Conservation (phyloP, 2,888 invertebrate species). For the Apantesis nais region DNA sequence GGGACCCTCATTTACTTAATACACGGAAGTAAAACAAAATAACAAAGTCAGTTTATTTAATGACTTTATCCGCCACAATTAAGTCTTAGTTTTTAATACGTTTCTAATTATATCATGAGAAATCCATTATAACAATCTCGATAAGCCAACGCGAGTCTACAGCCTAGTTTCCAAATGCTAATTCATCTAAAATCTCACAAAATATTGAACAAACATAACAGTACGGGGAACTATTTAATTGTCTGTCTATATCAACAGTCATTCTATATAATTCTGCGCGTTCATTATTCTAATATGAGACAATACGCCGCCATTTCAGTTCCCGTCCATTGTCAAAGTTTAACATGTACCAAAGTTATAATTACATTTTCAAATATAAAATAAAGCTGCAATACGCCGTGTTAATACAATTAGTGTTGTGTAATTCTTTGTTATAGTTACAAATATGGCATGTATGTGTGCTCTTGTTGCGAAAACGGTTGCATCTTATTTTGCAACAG, state of each 20-base stretch:
- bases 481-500: conserved; percentile 62
- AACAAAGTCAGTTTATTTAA: conserved; percentile 47
- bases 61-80: conserved; percentile 54
- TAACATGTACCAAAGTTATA: conserved; percentile 73
- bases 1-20: conserved; percentile 35
- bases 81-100: conserved; percentile 66
- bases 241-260: conserved; percentile 63
- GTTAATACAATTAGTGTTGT: conserved; percentile 80
- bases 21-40: conserved; percentile 47
- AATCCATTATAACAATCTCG: conserved; percentile 50
- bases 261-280: conserved; percentile 66
- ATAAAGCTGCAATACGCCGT: conserved; percentile 71
- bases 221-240: conserved; percentile 60
- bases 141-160: conserved; percentile 53
- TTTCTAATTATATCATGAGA: conserved; percentile 72
- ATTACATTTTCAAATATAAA: conserved; percentile 78
- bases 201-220: conserved; percentile 79
- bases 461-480: conserved; percentile 67
- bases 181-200: conserved; percentile 55
- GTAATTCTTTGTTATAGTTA: conserved; percentile 68
- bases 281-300: conserved; percentile 74
- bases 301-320: conserved; percentile 74
- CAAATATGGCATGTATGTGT: conserved; percentile 40
- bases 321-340: conserved; percentile 80
- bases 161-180: conserved; percentile 47